Percentiles rank a stretch among this genome's conserved stretches.
Conservation (phyloP, 2,113 vertebrate genomes). For the Heteronetta atricapilla region DNA sequence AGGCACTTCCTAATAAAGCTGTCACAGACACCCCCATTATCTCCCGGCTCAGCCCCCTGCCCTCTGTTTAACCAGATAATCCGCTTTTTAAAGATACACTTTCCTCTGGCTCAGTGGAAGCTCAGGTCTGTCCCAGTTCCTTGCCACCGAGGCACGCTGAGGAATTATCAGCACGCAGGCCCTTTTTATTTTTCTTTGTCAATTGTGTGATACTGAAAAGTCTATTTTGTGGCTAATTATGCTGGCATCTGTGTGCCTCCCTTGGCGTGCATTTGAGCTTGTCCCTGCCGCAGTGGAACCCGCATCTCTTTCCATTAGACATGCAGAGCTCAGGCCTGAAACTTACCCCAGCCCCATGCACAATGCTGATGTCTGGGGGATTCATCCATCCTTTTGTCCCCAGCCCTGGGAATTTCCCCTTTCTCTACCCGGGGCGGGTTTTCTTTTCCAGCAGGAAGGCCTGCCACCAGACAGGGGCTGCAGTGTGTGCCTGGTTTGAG, state of each 20-base stretch:
- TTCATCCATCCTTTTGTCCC: slow-evolving; percentile 2
- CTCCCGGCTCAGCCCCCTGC: slow-evolving; percentile 56
- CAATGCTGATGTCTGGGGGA: background rate
- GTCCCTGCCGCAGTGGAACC: background rate
- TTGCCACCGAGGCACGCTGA: background rate
- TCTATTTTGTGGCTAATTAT: slow-evolving; percentile 65
- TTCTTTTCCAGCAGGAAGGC: background rate
- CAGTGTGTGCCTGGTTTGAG: background rate
- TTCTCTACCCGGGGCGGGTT: background rate
- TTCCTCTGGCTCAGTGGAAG: slow-evolving; percentile 58
- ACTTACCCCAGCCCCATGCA: background rate
- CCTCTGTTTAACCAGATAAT: slow-evolving; percentile 77
- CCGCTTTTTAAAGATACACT: slow-evolving; percentile 70
- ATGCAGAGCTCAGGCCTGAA: slow-evolving; percentile 17
- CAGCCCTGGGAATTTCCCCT: background rate
- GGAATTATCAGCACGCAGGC: slow-evolving; percentile 32
- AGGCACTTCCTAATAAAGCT: slow-evolving; percentile 73
- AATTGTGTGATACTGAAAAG: slow-evolving; percentile 40
- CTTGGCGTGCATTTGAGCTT: background rate
- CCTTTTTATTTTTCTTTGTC: slow-evolving; percentile 35
- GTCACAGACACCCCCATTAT: slow-evolving; percentile 67
- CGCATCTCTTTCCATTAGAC: slow-evolving; percentile 18
- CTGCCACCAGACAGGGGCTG: background rate
- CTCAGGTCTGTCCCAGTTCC: slow-evolving; percentile 61
- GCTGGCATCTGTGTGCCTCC: slow-evolving; percentile 46